phyloP scores from a whole-genome alignment of 2,888 invertebrate species.

The Spodoptera picta region DNA sequence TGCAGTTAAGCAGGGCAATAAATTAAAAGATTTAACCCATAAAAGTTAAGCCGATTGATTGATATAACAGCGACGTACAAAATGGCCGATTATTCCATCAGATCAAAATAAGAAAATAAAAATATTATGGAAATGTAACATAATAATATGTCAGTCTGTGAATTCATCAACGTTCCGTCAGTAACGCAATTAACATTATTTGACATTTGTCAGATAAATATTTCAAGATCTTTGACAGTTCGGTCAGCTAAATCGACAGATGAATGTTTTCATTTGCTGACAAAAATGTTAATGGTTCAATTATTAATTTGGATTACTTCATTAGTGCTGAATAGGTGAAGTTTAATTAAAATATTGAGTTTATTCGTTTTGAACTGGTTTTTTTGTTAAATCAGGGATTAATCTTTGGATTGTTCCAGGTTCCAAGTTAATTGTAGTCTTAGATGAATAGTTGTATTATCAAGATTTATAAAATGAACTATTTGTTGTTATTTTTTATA shows the following conservation, averaged over 20 bases:
- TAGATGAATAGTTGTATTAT: no score
- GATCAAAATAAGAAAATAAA: constrained; percentile 33
- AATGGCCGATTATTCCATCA: constrained; percentile 38
- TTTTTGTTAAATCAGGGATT: no score
- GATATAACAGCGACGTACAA: constrained; percentile 33
- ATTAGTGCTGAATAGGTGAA: not conserved
- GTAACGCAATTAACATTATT: constrained; percentile 40
- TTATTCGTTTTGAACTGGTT: no score
- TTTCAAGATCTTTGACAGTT: constrained; percentile 25
- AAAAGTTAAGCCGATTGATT: constrained; percentile 55
- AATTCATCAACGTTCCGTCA: constrained; percentile 31
- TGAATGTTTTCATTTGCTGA: not conserved
- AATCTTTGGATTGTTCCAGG: no score
- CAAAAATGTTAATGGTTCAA: constrained; percentile 3
- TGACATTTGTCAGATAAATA: constrained; percentile 21
- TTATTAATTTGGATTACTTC: not conserved
- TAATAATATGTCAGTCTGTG: constrained; percentile 25
- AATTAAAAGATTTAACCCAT: constrained; percentile 48
- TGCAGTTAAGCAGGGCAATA: constrained; percentile 40
- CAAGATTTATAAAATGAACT: no score
- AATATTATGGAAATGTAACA: constrained; percentile 42
- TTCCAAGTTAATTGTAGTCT: no score
- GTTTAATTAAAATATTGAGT: no score
- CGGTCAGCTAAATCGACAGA: constrained; percentile 15
- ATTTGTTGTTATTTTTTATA: no score